These are phyloP conservation scores for Norana najaformis DNA, from an alignment of 2,888 invertebrate genomes.

Conservation along the genomic window DNA sequence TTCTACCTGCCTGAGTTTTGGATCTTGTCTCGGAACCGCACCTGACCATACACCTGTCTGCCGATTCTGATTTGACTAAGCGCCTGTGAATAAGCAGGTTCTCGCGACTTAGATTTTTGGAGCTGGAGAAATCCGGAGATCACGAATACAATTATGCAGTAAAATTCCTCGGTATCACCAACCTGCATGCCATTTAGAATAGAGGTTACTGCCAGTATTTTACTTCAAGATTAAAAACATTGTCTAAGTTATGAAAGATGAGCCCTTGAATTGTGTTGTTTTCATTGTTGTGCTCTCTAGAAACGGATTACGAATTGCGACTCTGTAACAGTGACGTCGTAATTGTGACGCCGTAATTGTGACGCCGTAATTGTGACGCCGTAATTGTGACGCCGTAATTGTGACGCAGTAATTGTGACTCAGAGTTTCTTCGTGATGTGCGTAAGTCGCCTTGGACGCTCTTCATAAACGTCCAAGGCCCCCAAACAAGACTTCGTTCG, in stretches of 20 bases:
- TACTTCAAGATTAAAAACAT: neutral
- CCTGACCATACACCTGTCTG: no score
- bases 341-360: neutral
- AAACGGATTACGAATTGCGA: neutral
- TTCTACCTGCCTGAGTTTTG: neutral
- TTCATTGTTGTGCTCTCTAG: neutral
- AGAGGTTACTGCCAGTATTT: neutral
- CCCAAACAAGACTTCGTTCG: no score
- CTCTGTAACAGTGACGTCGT: neutral
- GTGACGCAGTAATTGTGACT: neutral
- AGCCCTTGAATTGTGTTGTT: neutral
- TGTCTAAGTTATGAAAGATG: neutral
- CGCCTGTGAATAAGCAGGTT: neutral
- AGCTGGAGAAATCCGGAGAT: neutral
- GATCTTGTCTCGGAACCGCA: neutral
- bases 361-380: neutral
- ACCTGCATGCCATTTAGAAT: neutral
- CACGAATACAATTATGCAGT: neutral
- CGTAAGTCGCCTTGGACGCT: no score
- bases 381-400: neutral
- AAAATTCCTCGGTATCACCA: no score
- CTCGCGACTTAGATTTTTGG: no score
- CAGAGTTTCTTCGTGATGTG: neutral
- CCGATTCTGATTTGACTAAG: no score
- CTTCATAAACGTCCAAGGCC: neutral